Percentiles rank a stretch among this genome's conserved stretches.
Conservation (phyloP, 2,888 invertebrate genomes). For the Dichetophora obliterata region DNA sequence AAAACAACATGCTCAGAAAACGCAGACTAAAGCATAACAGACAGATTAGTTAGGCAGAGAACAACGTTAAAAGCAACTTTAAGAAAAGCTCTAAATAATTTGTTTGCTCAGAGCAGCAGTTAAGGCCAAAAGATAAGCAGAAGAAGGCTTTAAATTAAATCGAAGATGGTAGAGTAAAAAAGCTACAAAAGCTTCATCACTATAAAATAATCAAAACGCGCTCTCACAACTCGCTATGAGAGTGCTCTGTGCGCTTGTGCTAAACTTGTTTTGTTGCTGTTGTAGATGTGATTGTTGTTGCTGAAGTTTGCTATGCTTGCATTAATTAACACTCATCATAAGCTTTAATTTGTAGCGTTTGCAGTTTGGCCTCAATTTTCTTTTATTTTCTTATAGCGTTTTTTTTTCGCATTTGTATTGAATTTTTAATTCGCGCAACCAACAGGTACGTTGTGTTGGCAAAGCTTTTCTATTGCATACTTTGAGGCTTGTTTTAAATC, state of each 20-base stretch:
- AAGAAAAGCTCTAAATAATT: neutral
- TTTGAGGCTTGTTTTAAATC: constrained; percentile 8
- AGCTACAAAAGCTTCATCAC: neutral
- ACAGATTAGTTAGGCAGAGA: neutral
- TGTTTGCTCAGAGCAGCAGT: neutral
- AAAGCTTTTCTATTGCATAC: neutral
- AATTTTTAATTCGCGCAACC: neutral
- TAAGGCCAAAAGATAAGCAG: neutral
- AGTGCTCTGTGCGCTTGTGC: neutral
- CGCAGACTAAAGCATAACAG: neutral
- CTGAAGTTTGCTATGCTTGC: constrained; percentile 20
- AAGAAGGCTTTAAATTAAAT: no score
- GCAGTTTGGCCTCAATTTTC: neutral
- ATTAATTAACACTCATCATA: constrained; percentile 18
- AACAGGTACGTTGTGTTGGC: constrained; percentile 1
- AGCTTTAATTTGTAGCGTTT: constrained; percentile 20
- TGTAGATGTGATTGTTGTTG: constrained; percentile 28
- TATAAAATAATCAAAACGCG: neutral
- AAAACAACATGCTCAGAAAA: neutral
- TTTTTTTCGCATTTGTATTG: neutral
- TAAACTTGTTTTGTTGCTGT: neutral
- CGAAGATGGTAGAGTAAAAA: neutral
- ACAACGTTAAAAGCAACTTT: neutral
- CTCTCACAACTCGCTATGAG: neutral
- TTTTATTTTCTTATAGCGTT: neutral